Evolutionary conservation across 1,140 invertebrate species (phyloP), one percentile per base, ranked within the genome.

Genomic region (Aethina tumida): DNA sequence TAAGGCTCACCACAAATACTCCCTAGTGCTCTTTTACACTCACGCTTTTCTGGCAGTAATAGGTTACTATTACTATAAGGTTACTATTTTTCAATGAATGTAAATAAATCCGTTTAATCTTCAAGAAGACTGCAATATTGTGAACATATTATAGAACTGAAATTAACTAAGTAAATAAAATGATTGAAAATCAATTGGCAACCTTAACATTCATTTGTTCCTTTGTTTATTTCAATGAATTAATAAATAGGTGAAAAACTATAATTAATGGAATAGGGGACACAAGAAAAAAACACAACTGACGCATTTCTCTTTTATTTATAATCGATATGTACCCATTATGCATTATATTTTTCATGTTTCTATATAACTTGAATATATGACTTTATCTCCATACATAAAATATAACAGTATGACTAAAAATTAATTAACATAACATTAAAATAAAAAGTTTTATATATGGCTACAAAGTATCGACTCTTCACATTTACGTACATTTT

Each of bases 261-360:
- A 14, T 4, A 4, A 3, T 10, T 31, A 6, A 4, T 31, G 15
- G 15, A 16, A n/a, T 4, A 14, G 14, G 4, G 5, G 22, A 12
- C 9, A 25, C 7, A 37, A 37, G 18, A 27, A 28, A 37, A 37
- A 10, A 30, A 30, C 5, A 30, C 6, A n/a, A 7, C 12, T 38
- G 24, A 36, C 19, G 28, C 37, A 43, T 38, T 43, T 27, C 35
- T 44, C 31, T 26, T 45, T 47, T 47, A 47, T 47, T 47, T 42
- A 26, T 35, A 35, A 43, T 30, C 46, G 46, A 48, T 48, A 48
- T 48, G 46, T 48, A 48, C 46, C 46, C 46, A 45, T 48, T 48
- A 48, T 45, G 36, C 35, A 44, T 33, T 34, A 41, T 33, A 44
- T 45, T 47, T 35, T 37, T 28, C 21, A 36, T 18, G 33, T 41